Percentiles rank a stretch among this genome's conserved stretches.
phyloP scores from a whole-genome alignment of 2,888 invertebrate genomes.

The Acrobasis suavella region DNA sequence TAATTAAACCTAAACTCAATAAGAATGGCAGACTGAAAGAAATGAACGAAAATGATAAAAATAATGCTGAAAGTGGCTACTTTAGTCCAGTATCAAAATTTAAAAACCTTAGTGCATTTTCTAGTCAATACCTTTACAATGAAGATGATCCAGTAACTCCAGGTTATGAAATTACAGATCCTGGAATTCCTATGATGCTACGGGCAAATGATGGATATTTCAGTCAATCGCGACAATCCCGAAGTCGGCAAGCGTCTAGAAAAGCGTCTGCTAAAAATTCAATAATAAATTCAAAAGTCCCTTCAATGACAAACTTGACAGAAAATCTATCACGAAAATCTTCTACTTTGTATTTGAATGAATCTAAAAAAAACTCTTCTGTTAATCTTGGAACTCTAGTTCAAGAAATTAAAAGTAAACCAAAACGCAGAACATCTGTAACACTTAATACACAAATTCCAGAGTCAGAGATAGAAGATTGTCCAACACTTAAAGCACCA shows the following conservation, averaged over 20 bases:
- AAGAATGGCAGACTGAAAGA: slow-evolving; percentile 22
- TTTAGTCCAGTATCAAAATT: slow-evolving; percentile 65
- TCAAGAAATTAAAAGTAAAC: slow-evolving; percentile 62
- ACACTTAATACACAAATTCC: slow-evolving; percentile 66
- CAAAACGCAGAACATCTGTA: slow-evolving; percentile 69
- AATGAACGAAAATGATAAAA: slow-evolving; percentile 27
- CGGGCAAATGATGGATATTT: slow-evolving; percentile 84
- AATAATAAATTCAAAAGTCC: slow-evolving; percentile 69
- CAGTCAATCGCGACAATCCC: slow-evolving; percentile 75
- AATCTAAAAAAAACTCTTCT: slow-evolving; percentile 76
- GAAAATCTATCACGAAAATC: slow-evolving; percentile 74
- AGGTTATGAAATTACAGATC: slow-evolving; percentile 85
- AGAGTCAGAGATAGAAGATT: slow-evolving; percentile 79
- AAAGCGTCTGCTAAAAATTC: slow-evolving; percentile 73
- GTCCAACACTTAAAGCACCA: slow-evolving; percentile 75
- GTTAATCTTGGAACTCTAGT: slow-evolving; percentile 62
- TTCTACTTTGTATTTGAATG: slow-evolving; percentile 71
- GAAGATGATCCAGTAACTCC: slow-evolving; percentile 84
- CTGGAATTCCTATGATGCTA: slow-evolving; percentile 86
- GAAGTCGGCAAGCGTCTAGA: slow-evolving; percentile 65
- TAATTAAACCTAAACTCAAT: slow-evolving; percentile 43
- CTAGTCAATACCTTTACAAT: slow-evolving; percentile 85
- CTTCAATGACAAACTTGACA: slow-evolving; percentile 72
- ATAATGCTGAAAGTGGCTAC: slow-evolving; percentile 65
- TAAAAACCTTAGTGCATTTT: slow-evolving; percentile 76